Percentiles rank a stretch among this genome's conserved stretches.
phyloP scores from a whole-genome alignment of 2,888 invertebrate genomes.

The Mesoligia furuncula region DNA sequence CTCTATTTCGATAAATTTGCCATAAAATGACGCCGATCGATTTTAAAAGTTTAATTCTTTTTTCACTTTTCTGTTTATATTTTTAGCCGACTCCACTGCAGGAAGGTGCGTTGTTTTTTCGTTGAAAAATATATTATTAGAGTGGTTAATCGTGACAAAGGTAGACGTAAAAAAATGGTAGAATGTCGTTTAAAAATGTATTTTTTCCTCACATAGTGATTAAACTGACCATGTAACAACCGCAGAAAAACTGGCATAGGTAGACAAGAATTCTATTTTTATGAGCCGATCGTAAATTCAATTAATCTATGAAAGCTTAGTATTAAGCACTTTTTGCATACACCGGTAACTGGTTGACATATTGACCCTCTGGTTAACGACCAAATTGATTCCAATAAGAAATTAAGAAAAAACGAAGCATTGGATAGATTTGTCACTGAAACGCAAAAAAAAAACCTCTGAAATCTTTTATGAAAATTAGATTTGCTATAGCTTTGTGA shows the following conservation, averaged over 20 bases:
- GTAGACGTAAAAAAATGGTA: slow-evolving; percentile 11
- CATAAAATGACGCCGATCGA: slow-evolving; percentile 62
- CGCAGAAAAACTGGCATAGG: slow-evolving; percentile 27
- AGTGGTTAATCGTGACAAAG: slow-evolving; percentile 8
- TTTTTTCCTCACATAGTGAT: slow-evolving; percentile 31
- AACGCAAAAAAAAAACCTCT: not conserved
- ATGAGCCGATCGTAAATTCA: slow-evolving; percentile 21
- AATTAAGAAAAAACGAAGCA: slow-evolving; percentile 31
- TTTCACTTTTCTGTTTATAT: slow-evolving; percentile 31
- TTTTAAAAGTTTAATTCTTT: slow-evolving; percentile 44
- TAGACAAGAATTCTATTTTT: slow-evolving; percentile 32
- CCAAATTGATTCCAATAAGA: slow-evolving; percentile 43
- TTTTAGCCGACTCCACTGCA: slow-evolving; percentile 2
- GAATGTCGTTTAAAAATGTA: slow-evolving; percentile 24
- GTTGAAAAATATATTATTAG: slow-evolving; percentile 12
- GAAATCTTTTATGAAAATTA: slow-evolving; percentile 8
- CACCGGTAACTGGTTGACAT: slow-evolving; percentile 39
- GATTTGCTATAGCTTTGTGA: not conserved
- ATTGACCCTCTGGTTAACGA: slow-evolving; percentile 29
- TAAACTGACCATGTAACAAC: slow-evolving; percentile 18
- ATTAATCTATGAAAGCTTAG: slow-evolving; percentile 46
- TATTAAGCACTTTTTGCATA: slow-evolving; percentile 41
- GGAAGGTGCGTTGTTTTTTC: not conserved
- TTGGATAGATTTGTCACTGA: not conserved
- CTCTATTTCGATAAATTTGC: slow-evolving; percentile 63